Base-by-base conservation (phyloP, 23 tunicate genomes). In the Trididemnum clinides region DNA sequence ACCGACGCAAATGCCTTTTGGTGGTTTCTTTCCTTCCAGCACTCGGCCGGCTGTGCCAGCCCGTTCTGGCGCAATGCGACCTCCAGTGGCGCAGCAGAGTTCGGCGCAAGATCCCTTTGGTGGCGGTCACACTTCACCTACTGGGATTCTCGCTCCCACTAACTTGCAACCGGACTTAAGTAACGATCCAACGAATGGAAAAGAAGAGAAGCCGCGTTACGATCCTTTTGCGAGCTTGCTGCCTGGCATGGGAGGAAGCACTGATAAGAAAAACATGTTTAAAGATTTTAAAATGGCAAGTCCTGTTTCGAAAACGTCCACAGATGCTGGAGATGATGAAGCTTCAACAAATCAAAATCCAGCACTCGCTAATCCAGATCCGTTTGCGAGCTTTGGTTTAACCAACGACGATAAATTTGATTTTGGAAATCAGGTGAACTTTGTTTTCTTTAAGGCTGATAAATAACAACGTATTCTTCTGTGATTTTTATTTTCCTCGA, bases 201-300 rank as follows among this genome's bases (percentile, higher is more conserved):
- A 78, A 31, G 62, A 49, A 1, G 1, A 72, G 30, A 51, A 72
- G 38, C 28, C 57, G 21, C 38, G 37, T 6, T 73, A 21, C 80
- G 96, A 91, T 64, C 96, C 96, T 30, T 91, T 91, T 82, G 96
- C 89, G 31, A 82, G 96, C 82, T 73, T 91, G 0, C 57, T 91
- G 7, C 87, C 96, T 28, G 96, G 90, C 39, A 81, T 91, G 39
- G 90, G 96, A 1, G 22, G 26, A 20, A 21, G 51, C 2, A 19
- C 88, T 0, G 89, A 83, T 29, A 92, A 83, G 36, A 83, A 92
- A 70, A 89, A 92, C 82, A 92, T 92, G 97, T 92, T 92, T 63
- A 92, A 92, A 57, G 77, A 87, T 83, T 92, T 82, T 64, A 83
- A 92, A 92, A 87, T 92, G 91, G 84, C 91, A 20, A 92, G 87